Percentiles rank a stretch among this genome's conserved stretches.
These are phyloP conservation scores for Holotrichia oblita DNA, from an alignment of 1,140 invertebrate species.

Conservation along the genomic window DNA sequence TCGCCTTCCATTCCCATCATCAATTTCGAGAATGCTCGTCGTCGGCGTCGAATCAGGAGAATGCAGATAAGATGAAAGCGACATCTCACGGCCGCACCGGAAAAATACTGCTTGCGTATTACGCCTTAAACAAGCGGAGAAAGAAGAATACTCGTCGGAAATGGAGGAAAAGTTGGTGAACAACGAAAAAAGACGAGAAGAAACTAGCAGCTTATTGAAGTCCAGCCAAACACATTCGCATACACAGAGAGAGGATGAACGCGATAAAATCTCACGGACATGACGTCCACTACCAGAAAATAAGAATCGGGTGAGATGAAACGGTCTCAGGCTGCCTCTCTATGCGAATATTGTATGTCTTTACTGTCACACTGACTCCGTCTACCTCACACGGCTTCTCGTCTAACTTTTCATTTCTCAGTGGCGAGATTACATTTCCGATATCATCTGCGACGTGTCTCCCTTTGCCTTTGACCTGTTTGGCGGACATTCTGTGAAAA, in stretches of 20 bases:
- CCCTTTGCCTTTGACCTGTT: background rate
- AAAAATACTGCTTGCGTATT: background rate
- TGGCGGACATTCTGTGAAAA: background rate
- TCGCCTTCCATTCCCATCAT: conserved; percentile 19
- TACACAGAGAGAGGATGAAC: background rate
- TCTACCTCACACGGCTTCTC: background rate
- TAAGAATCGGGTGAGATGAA: background rate
- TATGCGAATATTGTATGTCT: conserved; percentile 25
- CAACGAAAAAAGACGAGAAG: background rate
- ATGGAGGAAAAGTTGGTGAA: background rate
- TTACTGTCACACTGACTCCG: background rate
- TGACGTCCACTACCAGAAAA: background rate
- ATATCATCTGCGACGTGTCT: background rate
- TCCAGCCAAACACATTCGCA: background rate
- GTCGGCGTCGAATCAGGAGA: background rate
- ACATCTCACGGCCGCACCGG: background rate
- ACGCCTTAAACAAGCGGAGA: background rate
- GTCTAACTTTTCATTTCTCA: conserved; percentile 15
- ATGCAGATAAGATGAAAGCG: conserved; percentile 22
- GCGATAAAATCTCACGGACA: conserved; percentile 26
- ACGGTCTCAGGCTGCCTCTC: background rate
- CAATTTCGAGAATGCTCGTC: conserved; percentile 5
- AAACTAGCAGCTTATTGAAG: conserved; percentile 9
- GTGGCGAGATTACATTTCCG: conserved; percentile 14
- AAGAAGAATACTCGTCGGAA: background rate